These are phyloP conservation scores for Lepeophtheirus nordmannii DNA, from an alignment of 2,888 invertebrate species.

Conservation along the genomic window DNA sequence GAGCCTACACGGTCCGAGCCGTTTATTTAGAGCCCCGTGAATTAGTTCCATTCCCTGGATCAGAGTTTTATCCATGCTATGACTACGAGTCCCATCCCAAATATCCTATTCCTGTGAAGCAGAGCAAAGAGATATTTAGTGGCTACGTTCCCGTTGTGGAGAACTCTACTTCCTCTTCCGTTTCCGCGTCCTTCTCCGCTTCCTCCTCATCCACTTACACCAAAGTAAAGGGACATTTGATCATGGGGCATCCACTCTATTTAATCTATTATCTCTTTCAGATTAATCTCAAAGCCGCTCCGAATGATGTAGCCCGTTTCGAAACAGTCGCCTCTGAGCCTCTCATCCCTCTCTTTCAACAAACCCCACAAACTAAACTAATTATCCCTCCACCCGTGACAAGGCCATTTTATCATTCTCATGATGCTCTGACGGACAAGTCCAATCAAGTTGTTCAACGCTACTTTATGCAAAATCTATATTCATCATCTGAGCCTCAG, in stretches of 20 bases:
- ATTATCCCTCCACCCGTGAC: neutral
- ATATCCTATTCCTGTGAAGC: neutral
- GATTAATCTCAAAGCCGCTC: neutral
- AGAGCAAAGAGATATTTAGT: neutral
- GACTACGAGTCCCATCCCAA: neutral
- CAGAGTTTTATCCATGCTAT: neutral
- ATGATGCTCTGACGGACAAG: neutral
- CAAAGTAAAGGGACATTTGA: too few species aligned
- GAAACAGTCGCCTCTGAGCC: constrained; percentile 5
- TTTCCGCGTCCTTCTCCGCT: too few species aligned
- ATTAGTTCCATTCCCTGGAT: neutral
- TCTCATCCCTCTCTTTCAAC: neutral
- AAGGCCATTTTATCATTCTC: neutral
- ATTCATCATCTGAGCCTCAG: too few species aligned
- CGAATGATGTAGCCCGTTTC: neutral
- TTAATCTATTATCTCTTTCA: neutral
- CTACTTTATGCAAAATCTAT: too few species aligned
- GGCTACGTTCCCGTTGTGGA: neutral
- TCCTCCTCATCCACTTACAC: too few species aligned
- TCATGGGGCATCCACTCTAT: neutral
- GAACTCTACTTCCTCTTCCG: too few species aligned
- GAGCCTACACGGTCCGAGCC: neutral
- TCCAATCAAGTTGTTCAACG: neutral
- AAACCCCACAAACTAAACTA: neutral
- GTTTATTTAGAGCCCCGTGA: neutral